phyloP scores from a whole-genome alignment of 2,888 invertebrate species.

The Apoda limacodes region DNA sequence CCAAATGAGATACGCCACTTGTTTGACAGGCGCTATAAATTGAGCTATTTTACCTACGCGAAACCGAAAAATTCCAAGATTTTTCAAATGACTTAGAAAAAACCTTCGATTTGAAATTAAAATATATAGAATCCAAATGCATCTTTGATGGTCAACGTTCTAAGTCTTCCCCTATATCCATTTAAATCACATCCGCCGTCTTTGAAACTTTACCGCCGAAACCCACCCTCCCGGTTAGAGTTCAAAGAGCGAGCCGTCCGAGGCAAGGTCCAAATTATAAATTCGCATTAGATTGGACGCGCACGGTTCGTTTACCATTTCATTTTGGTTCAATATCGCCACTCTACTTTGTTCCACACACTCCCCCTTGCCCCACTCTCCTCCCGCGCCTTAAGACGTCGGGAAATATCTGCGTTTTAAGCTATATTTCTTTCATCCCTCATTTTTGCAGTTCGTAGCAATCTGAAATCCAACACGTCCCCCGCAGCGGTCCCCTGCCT shows the following conservation, averaged over 20 bases:
- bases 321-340: slow-evolving; percentile 70
- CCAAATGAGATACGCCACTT: too few relatives aligned
- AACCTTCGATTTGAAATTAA: slow-evolving; percentile 12
- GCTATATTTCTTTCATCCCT: slow-evolving; percentile 73
- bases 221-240: slow-evolving; percentile 41
- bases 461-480: slow-evolving; percentile 71
- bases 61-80: too few relatives aligned
- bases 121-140: too few relatives aligned
- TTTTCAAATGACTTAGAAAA: too few relatives aligned
- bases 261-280: slow-evolving; percentile 70
- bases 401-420: slow-evolving; percentile 72
- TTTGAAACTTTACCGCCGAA: slow-evolving; percentile 54
- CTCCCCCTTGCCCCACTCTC: slow-evolving; percentile 43
- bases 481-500: slow-evolving; percentile 56
- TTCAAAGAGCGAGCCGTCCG: slow-evolving; percentile 61
- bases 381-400: slow-evolving; percentile 63
- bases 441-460: slow-evolving; percentile 73
- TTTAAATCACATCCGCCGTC: slow-evolving; percentile 61
- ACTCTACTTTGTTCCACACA: slow-evolving; percentile 70
- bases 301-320: slow-evolving; percentile 70
- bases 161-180: slow-evolving; percentile 42
- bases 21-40: too few relatives aligned
- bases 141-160: too few relatives aligned
- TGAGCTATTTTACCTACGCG: too few relatives aligned
- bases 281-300: slow-evolving; percentile 71